Base-by-base conservation (phyloP, 2,888 invertebrate genomes). In the Macroteleia sp. region DNA sequence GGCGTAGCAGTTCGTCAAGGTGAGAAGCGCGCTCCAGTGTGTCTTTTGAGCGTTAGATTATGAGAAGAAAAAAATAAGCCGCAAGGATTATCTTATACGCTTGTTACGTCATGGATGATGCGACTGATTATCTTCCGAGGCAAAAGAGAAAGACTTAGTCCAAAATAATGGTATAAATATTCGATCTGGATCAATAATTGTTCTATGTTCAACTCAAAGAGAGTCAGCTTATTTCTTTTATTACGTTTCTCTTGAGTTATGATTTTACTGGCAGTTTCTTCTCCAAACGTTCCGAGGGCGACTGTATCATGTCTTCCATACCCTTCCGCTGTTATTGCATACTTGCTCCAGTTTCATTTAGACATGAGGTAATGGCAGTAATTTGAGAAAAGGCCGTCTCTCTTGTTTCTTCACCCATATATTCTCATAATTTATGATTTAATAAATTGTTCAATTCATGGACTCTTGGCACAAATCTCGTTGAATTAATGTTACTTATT, bases 331-430 rank as follows among this genome's bases (percentile, higher is more conserved):
- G 66, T 64, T 76, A 59, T 69, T 73, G 69, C 74, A 57, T 39
- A 57, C 56, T 67, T 59, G 61, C 54, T 42, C 41, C 57, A 54
- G 39, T 69, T 59, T 48, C 36, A 36, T 22, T 73, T 79, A 73
- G 83, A 80, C 83, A 85, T 80, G 81, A 81, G 76, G 74, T 83
- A 83, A 85, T 88, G 88, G 88, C 88, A 88, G 88, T 88, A 85
- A 84, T 85, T 80, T 81, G 69, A 76, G 76, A 69, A 79, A 85
- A 85, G 83, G 85, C 82, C 85, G 83, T 87, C 67, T 84, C 79
- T 41, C 46, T 44, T 14, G 22, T 39, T 16, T 30, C 34, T 12
- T 36, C 36, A 17, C 9, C 8, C 8, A 39, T 9, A 17, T 17
- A 6, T n/a, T 52, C 22, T 28, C 30, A 14, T 14, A 30, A 20